phyloP scores from a whole-genome alignment of 1,140 invertebrate species.

The Akabosia matsudoensis region DNA sequence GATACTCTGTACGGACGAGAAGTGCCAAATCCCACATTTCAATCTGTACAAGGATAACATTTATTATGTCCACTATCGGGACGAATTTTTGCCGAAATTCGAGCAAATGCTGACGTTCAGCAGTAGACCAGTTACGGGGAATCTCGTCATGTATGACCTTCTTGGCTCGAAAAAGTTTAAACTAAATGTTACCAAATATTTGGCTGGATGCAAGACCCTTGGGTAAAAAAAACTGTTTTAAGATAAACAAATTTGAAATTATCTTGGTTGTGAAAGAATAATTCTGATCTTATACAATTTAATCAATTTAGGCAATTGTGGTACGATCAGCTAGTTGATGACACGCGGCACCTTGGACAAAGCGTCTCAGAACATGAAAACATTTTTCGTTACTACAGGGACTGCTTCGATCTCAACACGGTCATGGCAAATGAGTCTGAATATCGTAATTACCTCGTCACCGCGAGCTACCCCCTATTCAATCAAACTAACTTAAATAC shows the following conservation, averaged over 20 bases:
- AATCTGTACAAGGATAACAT: conserved; percentile 30
- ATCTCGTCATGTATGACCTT: conserved; percentile 38
- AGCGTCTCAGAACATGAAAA: conserved; percentile 2
- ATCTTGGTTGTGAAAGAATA: background rate
- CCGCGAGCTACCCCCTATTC: conserved; percentile 3
- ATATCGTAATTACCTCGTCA: background rate
- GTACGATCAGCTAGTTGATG: background rate
- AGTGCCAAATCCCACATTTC: conserved; percentile 16
- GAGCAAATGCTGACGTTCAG: conserved; percentile 38
- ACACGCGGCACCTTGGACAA: background rate
- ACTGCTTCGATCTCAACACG: conserved; percentile 24
- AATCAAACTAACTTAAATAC: conserved; percentile 35
- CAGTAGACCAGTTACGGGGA: conserved; percentile 35
- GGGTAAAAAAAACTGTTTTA: background rate
- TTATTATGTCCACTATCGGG: conserved; percentile 27
- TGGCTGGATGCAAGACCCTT: conserved; percentile 28
- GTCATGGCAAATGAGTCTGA: background rate
- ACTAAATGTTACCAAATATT: background rate
- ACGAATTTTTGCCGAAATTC: conserved; percentile 32
- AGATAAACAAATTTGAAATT: background rate
- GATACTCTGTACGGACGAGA: background rate
- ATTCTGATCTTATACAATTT: too few relatives aligned
- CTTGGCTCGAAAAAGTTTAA: conserved; percentile 21
- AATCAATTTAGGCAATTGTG: background rate
- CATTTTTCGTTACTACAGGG: conserved; percentile 31